phyloP scores from a whole-genome alignment of 2,113 vertebrate genomes.

The Dromaius novaehollandiae region DNA sequence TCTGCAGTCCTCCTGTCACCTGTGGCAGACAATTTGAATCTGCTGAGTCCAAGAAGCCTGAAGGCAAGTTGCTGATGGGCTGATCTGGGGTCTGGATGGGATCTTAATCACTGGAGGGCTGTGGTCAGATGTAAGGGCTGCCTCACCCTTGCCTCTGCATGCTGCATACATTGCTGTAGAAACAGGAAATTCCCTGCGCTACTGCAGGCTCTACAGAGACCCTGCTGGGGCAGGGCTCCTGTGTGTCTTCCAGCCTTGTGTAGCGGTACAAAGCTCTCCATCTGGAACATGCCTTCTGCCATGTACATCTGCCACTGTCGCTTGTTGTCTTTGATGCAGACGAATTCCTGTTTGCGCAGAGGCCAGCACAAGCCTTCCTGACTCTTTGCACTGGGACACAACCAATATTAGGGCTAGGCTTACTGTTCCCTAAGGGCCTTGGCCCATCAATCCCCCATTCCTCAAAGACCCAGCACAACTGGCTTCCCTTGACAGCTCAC shows the following conservation, averaged over 20 bases:
- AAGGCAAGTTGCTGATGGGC: neutral
- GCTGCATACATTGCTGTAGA: too few relatives aligned
- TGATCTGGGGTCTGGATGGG: neutral
- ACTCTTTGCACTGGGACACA: neutral
- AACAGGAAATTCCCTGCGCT: too few relatives aligned
- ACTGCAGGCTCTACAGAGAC: neutral
- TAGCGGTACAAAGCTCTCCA: fast-evolving
- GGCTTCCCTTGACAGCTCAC: neutral
- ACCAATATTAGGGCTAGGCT: neutral
- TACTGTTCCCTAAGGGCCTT: neutral
- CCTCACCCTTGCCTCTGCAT: neutral
- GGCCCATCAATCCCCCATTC: too few relatives aligned
- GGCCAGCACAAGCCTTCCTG: too few relatives aligned
- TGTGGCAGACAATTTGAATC: neutral
- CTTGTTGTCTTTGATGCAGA: neutral
- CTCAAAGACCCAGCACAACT: neutral
- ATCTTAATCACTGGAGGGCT: fast-evolving
- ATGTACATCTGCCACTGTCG: fast-evolving
- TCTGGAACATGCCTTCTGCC: neutral
- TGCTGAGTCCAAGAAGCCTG: too few relatives aligned
- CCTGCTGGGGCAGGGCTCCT: neutral
- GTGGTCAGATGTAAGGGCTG: neutral
- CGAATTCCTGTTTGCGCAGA: too few relatives aligned
- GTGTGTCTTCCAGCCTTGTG: fast-evolving
- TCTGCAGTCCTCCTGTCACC: neutral